These are phyloP conservation scores for Cephus pygmeus DNA, from an alignment of 2,888 invertebrate species.

Conservation along the genomic window DNA sequence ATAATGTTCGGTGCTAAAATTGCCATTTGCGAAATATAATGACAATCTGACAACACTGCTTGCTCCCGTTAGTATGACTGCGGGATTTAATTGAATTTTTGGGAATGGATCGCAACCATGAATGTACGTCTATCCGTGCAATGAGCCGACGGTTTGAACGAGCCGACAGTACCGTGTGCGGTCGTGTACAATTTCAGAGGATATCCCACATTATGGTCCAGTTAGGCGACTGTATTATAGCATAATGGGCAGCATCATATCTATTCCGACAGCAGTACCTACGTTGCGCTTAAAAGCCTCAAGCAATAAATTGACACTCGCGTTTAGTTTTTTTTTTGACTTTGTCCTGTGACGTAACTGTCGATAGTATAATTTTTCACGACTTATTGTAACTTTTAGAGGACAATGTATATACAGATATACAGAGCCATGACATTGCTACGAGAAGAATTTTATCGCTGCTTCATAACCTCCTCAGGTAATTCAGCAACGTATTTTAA, in stretches of 20 bases:
- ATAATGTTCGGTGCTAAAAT: not conserved
- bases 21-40: not conserved
- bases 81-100: constrained; percentile 27
- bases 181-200: constrained; percentile 50
- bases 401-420: not conserved
- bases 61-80: not conserved
- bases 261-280: not conserved
- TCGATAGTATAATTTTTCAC: not conserved
- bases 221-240: constrained; percentile 32
- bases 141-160: constrained; percentile 11
- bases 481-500: not conserved
- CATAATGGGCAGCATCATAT: constrained; percentile 13
- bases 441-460: not conserved
- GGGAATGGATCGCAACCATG: constrained; percentile 24
- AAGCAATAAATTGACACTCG: not conserved
- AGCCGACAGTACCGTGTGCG: constrained; percentile 20
- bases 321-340: not conserved
- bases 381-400: not conserved
- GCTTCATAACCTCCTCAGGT: not conserved
- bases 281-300: not conserved
- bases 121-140: constrained; percentile 17
- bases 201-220: constrained; percentile 52
- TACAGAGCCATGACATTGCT: not conserved
- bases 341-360: not conserved
- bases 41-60: not conserved